Percentiles rank a stretch among this genome's conserved stretches.
These are phyloP conservation scores for Drosophila aldrichi DNA, from an alignment of 2,888 invertebrate species.

Conservation along the genomic window DNA sequence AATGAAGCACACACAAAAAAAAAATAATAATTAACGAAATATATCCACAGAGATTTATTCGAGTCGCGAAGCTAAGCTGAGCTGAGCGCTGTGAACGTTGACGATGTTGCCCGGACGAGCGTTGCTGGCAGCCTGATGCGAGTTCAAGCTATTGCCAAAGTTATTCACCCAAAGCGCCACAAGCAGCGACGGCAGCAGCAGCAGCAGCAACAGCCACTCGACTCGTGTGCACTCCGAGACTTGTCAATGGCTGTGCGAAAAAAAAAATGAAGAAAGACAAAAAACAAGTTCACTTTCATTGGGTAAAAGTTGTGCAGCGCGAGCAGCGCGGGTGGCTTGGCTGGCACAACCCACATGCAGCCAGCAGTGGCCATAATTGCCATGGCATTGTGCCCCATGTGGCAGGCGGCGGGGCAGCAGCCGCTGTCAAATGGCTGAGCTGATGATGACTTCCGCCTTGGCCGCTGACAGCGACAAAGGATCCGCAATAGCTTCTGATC, in stretches of 20 bases:
- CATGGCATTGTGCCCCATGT: conserved; percentile 20
- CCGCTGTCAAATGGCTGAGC: conserved; percentile 1
- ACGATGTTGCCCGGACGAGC: conserved; percentile 69
- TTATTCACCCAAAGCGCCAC: conserved; percentile 74
- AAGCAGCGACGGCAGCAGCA: background rate
- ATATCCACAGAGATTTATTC: background rate
- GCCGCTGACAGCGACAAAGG: conserved; percentile 12
- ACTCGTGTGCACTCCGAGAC: conserved; percentile 13
- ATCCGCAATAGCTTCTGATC: conserved; percentile 27
- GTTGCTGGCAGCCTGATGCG: conserved; percentile 69
- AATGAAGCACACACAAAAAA: background rate
- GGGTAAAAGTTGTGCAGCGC: conserved; percentile 64
- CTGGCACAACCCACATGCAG: conserved; percentile 24
- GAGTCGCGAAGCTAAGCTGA: background rate
- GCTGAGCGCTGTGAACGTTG: conserved; percentile 29
- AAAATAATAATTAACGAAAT: background rate
- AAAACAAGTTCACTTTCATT: conserved; percentile 78
- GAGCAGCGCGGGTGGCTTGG: conserved; percentile 43
- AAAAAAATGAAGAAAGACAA: conserved; percentile 15
- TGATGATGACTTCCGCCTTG: conserved; percentile 21
- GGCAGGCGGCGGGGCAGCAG: background rate
- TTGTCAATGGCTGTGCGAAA: conserved; percentile 41
- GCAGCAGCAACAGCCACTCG: background rate
- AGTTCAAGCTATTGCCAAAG: conserved; percentile 68
- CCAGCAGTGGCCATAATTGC: conserved; percentile 38